phyloP scores from a whole-genome alignment of 2,888 invertebrate species.

The Aspidiotus destructor region DNA sequence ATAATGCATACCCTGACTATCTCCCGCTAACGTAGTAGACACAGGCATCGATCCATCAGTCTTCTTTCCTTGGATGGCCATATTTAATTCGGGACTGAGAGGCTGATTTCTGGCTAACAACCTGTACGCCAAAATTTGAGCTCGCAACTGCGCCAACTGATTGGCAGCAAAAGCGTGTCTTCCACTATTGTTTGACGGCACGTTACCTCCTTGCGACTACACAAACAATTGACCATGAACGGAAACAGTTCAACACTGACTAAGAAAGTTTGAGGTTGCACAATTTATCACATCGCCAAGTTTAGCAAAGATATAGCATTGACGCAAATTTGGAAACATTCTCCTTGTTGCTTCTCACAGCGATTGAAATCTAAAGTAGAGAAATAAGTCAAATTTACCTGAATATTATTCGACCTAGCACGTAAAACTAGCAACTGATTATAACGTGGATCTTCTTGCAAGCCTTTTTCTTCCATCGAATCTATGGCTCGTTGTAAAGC shows the following conservation, averaged over 20 bases:
- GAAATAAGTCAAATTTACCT: background rate
- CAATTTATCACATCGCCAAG: no score
- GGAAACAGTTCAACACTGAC: no score
- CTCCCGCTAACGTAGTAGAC: no score
- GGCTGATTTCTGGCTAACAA: slow-evolving; percentile 84
- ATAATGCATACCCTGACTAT: no score
- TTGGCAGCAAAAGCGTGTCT: slow-evolving; percentile 44
- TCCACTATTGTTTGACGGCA: slow-evolving; percentile 17
- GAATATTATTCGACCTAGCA: slow-evolving; percentile 48
- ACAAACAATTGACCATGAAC: background rate
- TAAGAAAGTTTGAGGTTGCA: no score
- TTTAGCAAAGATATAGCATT: no score
- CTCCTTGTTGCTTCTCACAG: no score
- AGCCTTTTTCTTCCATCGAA: slow-evolving; percentile 89
- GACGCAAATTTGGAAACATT: no score
- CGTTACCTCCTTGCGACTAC: slow-evolving; percentile 20
- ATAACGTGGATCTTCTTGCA: slow-evolving; percentile 87
- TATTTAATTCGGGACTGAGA: slow-evolving; percentile 63
- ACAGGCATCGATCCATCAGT: slow-evolving; percentile 7
- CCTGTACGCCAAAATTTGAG: slow-evolving; percentile 92
- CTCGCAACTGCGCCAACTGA: slow-evolving; percentile 77
- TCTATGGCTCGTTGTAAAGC: slow-evolving; percentile 86
- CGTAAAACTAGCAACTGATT: slow-evolving; percentile 76
- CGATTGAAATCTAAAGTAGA: background rate
- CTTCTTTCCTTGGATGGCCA: slow-evolving; percentile 55